Evolutionary conservation across 1,140 invertebrate species (phyloP), one percentile per base, ranked within the genome.

Genomic region (Lepidurus packardi): DNA sequence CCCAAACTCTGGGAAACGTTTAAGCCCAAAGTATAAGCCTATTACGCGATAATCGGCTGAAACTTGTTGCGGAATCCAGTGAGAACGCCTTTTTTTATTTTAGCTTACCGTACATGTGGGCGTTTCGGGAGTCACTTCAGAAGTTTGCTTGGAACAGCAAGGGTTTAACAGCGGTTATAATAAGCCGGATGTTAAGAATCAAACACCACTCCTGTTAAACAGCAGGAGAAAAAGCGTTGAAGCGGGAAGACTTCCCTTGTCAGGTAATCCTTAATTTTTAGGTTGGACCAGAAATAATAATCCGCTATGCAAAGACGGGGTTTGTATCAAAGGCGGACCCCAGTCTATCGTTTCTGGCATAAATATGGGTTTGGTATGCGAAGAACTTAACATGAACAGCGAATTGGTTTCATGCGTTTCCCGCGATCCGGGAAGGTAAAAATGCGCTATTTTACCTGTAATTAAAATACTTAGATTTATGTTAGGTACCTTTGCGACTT

Each of bases 1-100:
- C 89, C 90, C 11, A 82, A 87, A n/a, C 81, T 92, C 21, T 92
- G 91, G 91, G 73, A 87, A 45, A 85, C 89, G 77, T 84, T 90
- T 79, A 86, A 88, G 43, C 91, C 91, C n/a, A 86, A 84, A 80
- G 91, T 92, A 88, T 85, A 81, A 82, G 16, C n/a, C 42, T 65
- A 75, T 25, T n/a, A 75, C 25, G 8, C 6, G 42, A 13, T 41
- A 65, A 16, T 76, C 25, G 10, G 10, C 11, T 47, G 53, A 16
- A 80, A 13, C 11, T 75, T n/a, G 43, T 78, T 24, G 16, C 42
- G 16, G 34, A 78, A 77, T 16, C 34, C 34, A 34, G 4, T 34
- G 34, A 34, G 7, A 24, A 24, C 10, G 21, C 34, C 42, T 11
- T n/a, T 80, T 73, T 45, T 77, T 13, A 8, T 73, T 78, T 21